phyloP scores from a whole-genome alignment of 2,113 vertebrate genomes.

The Epinephelus moara region DNA sequence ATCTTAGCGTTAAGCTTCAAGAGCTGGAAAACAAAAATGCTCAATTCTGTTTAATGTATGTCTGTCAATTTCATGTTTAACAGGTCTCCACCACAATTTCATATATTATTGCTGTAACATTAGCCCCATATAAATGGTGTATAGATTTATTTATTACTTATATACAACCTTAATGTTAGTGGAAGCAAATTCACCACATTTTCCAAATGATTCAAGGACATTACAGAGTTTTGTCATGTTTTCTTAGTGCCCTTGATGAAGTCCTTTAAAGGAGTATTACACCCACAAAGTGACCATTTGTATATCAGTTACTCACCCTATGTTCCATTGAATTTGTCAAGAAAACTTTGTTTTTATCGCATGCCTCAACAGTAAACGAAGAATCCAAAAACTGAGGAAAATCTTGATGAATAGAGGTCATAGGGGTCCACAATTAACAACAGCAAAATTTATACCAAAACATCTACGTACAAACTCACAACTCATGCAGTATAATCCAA shows the following conservation, averaged over 20 bases:
- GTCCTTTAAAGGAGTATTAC: background rate
- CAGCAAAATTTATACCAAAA: too few relatives aligned
- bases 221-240: background rate
- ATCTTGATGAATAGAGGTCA: too few relatives aligned
- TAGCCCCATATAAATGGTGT: background rate
- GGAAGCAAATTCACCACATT: background rate
- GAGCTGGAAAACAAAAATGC: background rate
- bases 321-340: too few relatives aligned
- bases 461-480: too few relatives aligned
- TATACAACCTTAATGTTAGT: background rate
- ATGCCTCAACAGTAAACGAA: too few relatives aligned
- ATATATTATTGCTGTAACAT: background rate
- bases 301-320: too few relatives aligned
- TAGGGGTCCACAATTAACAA: too few relatives aligned
- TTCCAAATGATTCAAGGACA: background rate
- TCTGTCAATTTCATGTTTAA: background rate
- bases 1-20: background rate
- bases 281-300: too few relatives aligned
- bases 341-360: too few relatives aligned
- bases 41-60: background rate
- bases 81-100: background rate
- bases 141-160: background rate
- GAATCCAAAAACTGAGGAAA: too few relatives aligned
- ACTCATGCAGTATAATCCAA: too few relatives aligned
- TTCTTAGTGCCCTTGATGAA: background rate